Conservation (phyloP, 2,888 invertebrate genomes). For the Hedya salicella region DNA sequence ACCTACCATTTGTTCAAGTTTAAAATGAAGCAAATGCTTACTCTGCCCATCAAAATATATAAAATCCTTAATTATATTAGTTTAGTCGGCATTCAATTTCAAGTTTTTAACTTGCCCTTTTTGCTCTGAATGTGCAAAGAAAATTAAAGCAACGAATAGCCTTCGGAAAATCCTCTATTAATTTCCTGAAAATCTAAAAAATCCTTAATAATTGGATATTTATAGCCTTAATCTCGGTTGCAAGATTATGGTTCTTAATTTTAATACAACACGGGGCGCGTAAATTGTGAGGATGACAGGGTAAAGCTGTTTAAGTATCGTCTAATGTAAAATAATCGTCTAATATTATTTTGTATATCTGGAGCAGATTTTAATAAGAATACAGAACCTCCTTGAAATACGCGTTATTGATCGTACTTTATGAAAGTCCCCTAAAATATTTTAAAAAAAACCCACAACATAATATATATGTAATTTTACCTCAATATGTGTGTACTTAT, state of each 20-base stretch:
- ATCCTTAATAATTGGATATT: conserved; percentile 36
- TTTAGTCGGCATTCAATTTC: no score
- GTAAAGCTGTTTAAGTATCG: conserved; percentile 26
- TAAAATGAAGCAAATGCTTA: no score
- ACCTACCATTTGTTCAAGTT: no score
- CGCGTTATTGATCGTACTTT: not conserved
- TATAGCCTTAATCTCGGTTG: conserved; percentile 30
- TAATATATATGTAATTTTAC: no score
- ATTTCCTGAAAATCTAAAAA: conserved; percentile 20
- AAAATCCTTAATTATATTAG: no score
- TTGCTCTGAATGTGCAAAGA: not conserved
- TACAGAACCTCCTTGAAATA: conserved; percentile 30
- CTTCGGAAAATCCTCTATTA: conserved; percentile 2
- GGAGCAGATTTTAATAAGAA: conserved; percentile 18
- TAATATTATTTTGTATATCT: conserved; percentile 16
- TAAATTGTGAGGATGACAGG: conserved; percentile 36
- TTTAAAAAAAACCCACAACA: no score
- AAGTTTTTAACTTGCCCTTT: no score
- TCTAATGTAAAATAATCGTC: conserved; percentile 34
- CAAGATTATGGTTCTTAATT: conserved; percentile 38
- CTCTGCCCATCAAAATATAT: no score
- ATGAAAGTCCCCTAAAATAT: no score
- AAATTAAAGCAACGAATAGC: not conserved
- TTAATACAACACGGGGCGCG: conserved; percentile 28
- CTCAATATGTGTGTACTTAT: no score